Percentiles rank a stretch among this genome's conserved stretches.
Conservation (phyloP, 2,888 invertebrate species). For the Acutogordius australiensis region DNA sequence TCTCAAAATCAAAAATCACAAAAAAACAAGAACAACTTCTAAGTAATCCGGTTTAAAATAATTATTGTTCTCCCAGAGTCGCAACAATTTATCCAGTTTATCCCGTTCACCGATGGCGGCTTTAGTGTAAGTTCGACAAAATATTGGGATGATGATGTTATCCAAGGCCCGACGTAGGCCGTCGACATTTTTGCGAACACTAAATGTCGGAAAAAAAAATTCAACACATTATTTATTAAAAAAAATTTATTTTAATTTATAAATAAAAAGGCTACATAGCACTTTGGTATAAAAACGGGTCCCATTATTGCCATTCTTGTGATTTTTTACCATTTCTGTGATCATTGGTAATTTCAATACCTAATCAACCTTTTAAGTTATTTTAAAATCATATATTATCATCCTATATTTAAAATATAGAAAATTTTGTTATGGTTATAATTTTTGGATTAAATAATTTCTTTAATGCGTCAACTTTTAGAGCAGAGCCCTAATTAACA, state of each 20-base stretch:
- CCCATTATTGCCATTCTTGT: no score
- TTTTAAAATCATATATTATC: no score
- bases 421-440: no score
- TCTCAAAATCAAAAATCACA: background rate
- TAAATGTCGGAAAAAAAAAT: constrained; percentile 27
- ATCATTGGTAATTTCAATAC: no score
- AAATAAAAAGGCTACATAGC: no score
- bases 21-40: background rate
- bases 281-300: no score
- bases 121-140: constrained; percentile 57
- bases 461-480: no score
- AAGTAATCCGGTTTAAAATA: constrained; percentile 23
- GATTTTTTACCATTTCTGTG: no score
- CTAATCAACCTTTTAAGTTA: no score
- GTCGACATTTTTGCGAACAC: constrained; percentile 73
- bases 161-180: constrained; percentile 71
- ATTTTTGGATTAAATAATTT: no score
- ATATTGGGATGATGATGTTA: constrained; percentile 83
- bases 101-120: constrained; percentile 51
- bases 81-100: constrained; percentile 59
- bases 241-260: background rate
- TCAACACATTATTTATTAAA: background rate
- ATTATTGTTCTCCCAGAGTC: constrained; percentile 72
- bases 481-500: no score
- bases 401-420: no score